Base-by-base conservation (phyloP, 2,113 vertebrate species). In the Phodopus roborovskii region DNA sequence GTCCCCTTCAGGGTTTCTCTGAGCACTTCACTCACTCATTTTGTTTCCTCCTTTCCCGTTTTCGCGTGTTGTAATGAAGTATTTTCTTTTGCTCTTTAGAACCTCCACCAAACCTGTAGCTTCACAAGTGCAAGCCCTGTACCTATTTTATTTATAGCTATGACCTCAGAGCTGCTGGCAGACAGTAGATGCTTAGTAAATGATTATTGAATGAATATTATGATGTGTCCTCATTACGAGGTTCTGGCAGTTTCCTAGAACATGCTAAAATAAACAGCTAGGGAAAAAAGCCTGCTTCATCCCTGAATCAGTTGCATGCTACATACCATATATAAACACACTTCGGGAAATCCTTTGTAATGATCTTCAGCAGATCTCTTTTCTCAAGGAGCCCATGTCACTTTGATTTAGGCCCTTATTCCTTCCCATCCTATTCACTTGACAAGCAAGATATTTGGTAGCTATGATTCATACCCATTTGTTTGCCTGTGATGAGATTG, bases 211-310 rank as follows among this genome's bases (percentile, higher is more conserved):
- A 77, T 73, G 8, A 30, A 13, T 15, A 16, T 36, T 39, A n/a
- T 42, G 33, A 39, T 53, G 12, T n/a, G 66, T 74, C 45, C 42
- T 33, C 11, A 7, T 71, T 53, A 17, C 28, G 16, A 28, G 73
- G 71, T 13, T 36, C 62, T 53, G 68, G 82, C 42, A 13, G 2
- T 68, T 96, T 96, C 83, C 92, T 95, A 95, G 75, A 92, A 53
- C 68, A 83, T 48, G 16, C 74, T 70, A 53, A 92, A 93, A 84
- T 78, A 83, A 95, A 90, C 50, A 77, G 4, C 2, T 22, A 88
- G 53, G 87, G 7, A n/a, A 50, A 93, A 86, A 92, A 88, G 62
- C 36, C 6, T 20, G 20, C 66, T 48, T 70, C 71, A 16, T 19
- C 62, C 71, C 7, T 0, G 3, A 77, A 36, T 53, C 77, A 50